Evolutionary conservation across 1,140 invertebrate genomes (phyloP), one percentile per base, ranked within the genome.

Genomic region (Hylyphantes graminicola): DNA sequence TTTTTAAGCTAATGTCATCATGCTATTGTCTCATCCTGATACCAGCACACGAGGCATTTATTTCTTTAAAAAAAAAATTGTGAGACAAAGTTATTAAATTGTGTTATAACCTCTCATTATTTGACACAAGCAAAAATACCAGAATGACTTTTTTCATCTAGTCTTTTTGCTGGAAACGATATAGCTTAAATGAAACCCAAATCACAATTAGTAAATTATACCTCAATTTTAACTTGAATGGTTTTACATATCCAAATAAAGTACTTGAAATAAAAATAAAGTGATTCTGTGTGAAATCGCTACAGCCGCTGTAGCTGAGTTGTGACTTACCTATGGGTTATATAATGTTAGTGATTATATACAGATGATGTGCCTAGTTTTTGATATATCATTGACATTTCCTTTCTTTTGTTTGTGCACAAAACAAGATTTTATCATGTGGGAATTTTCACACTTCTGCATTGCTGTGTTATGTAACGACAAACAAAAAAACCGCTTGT

Each of bases 311-410:
- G 21, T 54, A 75, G 59, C 73, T 78, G 76, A 54, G 17, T 54
- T 63, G 76, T 67, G 61, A 78, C 53, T 55, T 74, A 74, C 21
- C 51, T 73, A 35, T 35, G 5, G 35, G 70, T 73, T 51, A 55
- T 73, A 68, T 68, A 70, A 74, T 70, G 63, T 81, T 81, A 81
- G 79, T 81, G 68, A 81, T 65, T 83, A 63, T 35, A 74, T 74
- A 80, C 77, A 80, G 70, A 80, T 80, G 67, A 83, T 75, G 80
- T 83, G 80, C 80, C 80, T 83, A 83, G 80, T 83, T 83, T 74
- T 83, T 83, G 48, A 83, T 83, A 83, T 74, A 51, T 83, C 57
- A 51, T 67, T 83, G 70, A 75, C 53, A 48, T 81, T 83, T 74
- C 51, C 15, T 83, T 83, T 55, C 17, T 51, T 83, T 83, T 83